phyloP scores from a whole-genome alignment of 2,797 vertebrate genomes.

The Pagetopsis macropterus region DNA sequence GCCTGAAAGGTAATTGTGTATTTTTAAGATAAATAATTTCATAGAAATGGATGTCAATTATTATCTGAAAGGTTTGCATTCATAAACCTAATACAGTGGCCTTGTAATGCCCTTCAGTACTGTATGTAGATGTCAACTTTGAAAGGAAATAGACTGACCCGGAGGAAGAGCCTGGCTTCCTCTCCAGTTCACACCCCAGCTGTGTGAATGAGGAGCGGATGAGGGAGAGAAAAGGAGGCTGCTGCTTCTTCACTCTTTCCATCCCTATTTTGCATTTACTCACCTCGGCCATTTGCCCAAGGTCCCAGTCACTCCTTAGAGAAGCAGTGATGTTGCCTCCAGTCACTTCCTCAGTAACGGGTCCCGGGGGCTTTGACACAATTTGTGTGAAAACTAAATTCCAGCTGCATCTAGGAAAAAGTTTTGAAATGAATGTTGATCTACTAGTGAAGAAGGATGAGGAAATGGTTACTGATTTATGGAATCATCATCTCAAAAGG shows the following conservation, averaged over 20 bases:
- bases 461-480: constrained; percentile 22
- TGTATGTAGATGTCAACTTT: background rate
- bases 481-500: constrained; percentile 45
- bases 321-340: constrained; percentile 12
- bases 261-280: constrained; percentile 26
- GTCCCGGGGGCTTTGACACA: constrained; percentile 21
- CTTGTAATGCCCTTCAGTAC: constrained; percentile 8
- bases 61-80: constrained; percentile 4
- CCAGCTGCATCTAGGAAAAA: constrained; percentile 51
- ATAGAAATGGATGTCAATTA: background rate
- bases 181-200: constrained; percentile 66
- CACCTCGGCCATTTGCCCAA: constrained; percentile 48
- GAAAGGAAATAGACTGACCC: constrained; percentile 69
- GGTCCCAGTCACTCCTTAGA: constrained; percentile 40
- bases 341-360: constrained; percentile 51
- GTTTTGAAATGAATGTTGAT: constrained; percentile 32
- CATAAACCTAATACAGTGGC: constrained; percentile 5
- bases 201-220: constrained; percentile 57
- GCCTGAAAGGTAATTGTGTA: background rate
- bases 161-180: constrained; percentile 68
- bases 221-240: constrained; percentile 20
- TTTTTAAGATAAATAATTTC: constrained; percentile 3
- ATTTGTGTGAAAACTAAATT: constrained; percentile 32
- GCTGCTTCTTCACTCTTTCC: constrained; percentile 44
- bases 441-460: constrained; percentile 20